A percentile compares a stretch with the other conserved stretches of the same genome.
Evolutionary conservation across 2,797 vertebrate genomes (phyloP).

Genomic region (Leuciscus waleckii): DNA sequence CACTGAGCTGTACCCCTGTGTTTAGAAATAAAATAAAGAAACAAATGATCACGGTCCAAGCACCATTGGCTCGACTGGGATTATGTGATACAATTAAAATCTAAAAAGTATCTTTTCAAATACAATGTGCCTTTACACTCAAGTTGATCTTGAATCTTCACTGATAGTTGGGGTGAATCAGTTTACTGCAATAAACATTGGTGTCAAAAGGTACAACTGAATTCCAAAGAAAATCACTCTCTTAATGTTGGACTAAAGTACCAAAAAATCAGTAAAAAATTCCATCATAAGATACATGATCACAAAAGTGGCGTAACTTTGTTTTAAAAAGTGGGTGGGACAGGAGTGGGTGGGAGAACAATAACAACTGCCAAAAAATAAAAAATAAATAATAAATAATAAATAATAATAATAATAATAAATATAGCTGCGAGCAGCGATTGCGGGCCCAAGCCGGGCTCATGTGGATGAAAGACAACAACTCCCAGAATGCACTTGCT

Average conservation of each 20-base stretch:
- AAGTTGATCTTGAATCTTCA: background rate
- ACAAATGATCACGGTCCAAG: background rate
- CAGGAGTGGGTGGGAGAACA: too few relatives aligned
- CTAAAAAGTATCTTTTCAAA: background rate
- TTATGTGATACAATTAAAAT: background rate
- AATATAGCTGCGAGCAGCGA: too few relatives aligned
- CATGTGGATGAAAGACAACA: too few relatives aligned
- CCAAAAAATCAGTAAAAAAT: background rate
- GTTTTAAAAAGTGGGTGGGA: too few relatives aligned
- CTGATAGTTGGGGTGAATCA: background rate
- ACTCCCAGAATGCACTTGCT: too few relatives aligned
- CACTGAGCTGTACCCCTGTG: constrained; percentile 89
- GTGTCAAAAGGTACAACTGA: background rate
- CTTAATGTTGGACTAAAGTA: background rate
- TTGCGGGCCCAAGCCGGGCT: too few relatives aligned
- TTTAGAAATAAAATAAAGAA: background rate
- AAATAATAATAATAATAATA: too few relatives aligned
- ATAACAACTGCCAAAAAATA: too few relatives aligned
- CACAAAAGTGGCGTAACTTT: too few relatives aligned
- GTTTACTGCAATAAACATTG: background rate
- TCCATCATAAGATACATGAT: too few relatives aligned
- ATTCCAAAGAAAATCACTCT: background rate
- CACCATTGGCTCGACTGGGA: background rate
- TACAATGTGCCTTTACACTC: background rate
- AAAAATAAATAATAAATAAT: too few relatives aligned